Conservation (phyloP, 2,113 vertebrate species). For the Stigmatopora nigra region DNA sequence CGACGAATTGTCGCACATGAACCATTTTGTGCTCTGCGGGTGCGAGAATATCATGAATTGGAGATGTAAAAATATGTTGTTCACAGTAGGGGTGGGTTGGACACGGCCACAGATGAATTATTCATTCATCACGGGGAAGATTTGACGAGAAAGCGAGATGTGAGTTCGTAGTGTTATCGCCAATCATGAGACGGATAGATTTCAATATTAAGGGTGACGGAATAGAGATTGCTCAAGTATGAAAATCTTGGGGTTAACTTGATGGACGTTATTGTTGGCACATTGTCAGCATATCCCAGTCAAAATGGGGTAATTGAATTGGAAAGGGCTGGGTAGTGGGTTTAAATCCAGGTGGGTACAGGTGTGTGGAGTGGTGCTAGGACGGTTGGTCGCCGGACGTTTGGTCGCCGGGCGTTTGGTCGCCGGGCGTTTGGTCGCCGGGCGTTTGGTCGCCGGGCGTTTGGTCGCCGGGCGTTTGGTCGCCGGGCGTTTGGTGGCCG, state of each 20-base stretch:
- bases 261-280: too few species aligned
- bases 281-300: too few species aligned
- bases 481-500: too few species aligned
- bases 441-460: too few species aligned
- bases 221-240: neutral
- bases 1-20: constrained; percentile 27
- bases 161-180: constrained; percentile 15
- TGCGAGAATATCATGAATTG: constrained; percentile 24
- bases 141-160: constrained; percentile 17
- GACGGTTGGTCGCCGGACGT: too few species aligned
- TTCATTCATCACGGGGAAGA: constrained; percentile 36
- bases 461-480: too few species aligned
- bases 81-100: neutral
- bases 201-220: neutral
- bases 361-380: too few species aligned
- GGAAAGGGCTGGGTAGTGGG: too few species aligned
- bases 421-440: too few species aligned
- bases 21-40: constrained; percentile 43
- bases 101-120: constrained; percentile 26
- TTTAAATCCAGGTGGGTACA: too few species aligned
- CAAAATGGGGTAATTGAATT: too few species aligned
- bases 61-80: constrained; percentile 23
- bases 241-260: neutral
- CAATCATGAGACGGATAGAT: constrained; percentile 15
- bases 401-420: too few species aligned